Base-by-base conservation (phyloP, 2,113 vertebrate genomes). In the Cervus canadensis region DNA sequence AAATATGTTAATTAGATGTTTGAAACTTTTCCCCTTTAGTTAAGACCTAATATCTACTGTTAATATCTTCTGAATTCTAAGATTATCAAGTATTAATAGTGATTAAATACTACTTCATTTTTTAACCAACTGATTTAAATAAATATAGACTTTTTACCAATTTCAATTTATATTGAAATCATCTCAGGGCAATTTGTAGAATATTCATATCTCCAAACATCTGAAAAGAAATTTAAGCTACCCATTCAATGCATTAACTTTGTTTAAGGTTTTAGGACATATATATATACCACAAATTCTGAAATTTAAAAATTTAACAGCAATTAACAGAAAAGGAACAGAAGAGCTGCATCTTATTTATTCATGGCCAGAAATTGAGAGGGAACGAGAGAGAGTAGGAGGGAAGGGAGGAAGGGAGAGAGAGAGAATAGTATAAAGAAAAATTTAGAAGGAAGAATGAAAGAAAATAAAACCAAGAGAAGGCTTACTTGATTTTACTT, bases 341-440 rank as follows among this genome's bases (percentile, higher is more conserved):
- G 23, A 86, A 33, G 5, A 82, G 84, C 67, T 64, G 17, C 12
- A 56, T 19, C 7, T 3, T 54, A 59, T 45, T 92, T 45, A 78
- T 81, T 92, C 12, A n/a, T 52, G n/a, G 2, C 11, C 8, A 86
- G 40, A 76, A 30, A 26, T 17, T 60, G 40, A 95, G 50, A 59
- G 1, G 56, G 1, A 83, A 26, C 9, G 9, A 33, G 6, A 12
- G 2, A 45, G 7, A 7, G 0, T 26, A 13, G 10, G 19, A 71
- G 7, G 25, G 15, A 36, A 19, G 3, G 1, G 28, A 5, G 19
- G n/a, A 15, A 3, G 50, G 19, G 19, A 28, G 30, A 45, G 15
- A 30, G 5, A 60, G 11, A 62, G 4, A 88, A 33, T 26, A 62
- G 48, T 43, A 64, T 8, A 57, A 40, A 64, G 56, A 78, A 40